Conservation (phyloP, 2,113 vertebrate species). For the Strix aluco region DNA sequence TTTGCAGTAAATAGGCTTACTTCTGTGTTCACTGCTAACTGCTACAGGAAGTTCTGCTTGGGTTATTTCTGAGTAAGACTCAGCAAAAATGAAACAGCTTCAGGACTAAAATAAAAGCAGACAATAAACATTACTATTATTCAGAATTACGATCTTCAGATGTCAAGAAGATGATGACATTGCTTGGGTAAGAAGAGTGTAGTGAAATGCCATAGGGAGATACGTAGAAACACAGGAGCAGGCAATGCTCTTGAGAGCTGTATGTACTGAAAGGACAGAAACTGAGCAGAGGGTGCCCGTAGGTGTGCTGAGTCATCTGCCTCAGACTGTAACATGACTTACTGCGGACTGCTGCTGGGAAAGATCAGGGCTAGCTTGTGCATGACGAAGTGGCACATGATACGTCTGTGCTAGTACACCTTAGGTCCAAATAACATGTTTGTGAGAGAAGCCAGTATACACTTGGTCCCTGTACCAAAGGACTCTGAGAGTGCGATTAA, state of each 20-base stretch:
- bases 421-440: neutral
- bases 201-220: neutral
- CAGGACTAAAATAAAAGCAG: neutral
- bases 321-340: neutral
- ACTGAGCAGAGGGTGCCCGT: neutral
- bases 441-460: neutral
- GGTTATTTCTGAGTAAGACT: neutral
- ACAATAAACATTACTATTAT: neutral
- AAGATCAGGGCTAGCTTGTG: neutral
- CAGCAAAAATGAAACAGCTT: neutral
- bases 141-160: neutral
- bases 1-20: neutral
- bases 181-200: neutral
- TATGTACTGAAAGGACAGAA: neutral
- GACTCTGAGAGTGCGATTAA: fast-evolving
- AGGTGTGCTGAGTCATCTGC: constrained; percentile 55
- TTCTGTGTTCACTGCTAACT: neutral
- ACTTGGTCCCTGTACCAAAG: fast-evolving
- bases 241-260: neutral
- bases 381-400: neutral
- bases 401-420: fast-evolving
- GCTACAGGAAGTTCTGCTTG: neutral
- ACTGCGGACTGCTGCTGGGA: neutral
- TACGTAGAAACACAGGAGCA: neutral
- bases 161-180: neutral